Percentiles rank a stretch among this genome's conserved stretches.
Evolutionary conservation across 2,888 invertebrate genomes (phyloP).

Genomic region (Monopis laevigella): DNA sequence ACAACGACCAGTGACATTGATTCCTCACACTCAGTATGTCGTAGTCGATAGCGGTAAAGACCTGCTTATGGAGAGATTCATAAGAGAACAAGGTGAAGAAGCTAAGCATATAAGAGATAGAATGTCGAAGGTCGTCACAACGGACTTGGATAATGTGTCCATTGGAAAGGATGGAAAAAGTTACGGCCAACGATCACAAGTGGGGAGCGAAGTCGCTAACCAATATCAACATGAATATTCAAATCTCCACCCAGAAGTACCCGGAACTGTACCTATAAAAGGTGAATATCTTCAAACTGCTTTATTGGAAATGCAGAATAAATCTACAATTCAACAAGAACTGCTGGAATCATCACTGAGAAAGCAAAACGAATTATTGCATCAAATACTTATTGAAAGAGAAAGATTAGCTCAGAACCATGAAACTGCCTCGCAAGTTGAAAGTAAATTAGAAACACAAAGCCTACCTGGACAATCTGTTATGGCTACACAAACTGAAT

Average conservation of each 20-base stretch:
- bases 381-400: conserved; percentile 78
- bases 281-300: conserved; percentile 49
- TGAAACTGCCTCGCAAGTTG: conserved; percentile 67
- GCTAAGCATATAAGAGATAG: conserved; percentile 67
- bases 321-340: conserved; percentile 70
- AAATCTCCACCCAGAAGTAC: conserved; percentile 40
- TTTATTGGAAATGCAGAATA: conserved; percentile 57
- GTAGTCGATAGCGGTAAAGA: conserved; percentile 84
- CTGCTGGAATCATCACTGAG: conserved; percentile 73
- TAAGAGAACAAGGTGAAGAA: conserved; percentile 80
- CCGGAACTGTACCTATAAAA: conserved; percentile 52
- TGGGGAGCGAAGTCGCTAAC: conserved; percentile 35
- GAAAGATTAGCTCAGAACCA: conserved; percentile 70
- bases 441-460: conserved; percentile 79
- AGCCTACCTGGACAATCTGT: conserved; percentile 81
- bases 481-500: conserved; percentile 85
- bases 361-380: conserved; percentile 78
- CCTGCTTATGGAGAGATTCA: conserved; percentile 83
- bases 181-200: conserved; percentile 46
- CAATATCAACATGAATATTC: conserved; percentile 39
- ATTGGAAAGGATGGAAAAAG: conserved; percentile 61
- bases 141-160: conserved; percentile 55
- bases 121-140: conserved; percentile 38
- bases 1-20: conserved; percentile 62
- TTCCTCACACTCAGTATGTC: conserved; percentile 68